Evolutionary conservation across 2,113 vertebrate species (phyloP).

Genomic region (Emydocephalus ijimae): DNA sequence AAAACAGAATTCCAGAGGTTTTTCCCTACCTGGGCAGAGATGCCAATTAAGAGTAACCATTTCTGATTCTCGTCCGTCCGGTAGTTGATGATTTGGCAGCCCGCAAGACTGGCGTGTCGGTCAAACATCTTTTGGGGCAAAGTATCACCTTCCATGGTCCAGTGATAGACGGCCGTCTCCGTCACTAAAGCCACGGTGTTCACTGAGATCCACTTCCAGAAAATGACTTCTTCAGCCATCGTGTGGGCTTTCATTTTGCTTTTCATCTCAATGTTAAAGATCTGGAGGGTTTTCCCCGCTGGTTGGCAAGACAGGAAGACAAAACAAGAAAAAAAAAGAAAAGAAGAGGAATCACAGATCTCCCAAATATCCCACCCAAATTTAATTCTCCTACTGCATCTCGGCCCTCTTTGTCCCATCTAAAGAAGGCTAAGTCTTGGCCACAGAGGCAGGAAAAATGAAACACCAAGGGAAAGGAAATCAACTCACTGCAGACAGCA

Average conservation of each 20-base stretch:
- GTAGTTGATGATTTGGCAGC: conserved; percentile 92
- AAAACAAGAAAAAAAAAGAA: not conserved
- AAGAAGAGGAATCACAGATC: conserved; percentile 22
- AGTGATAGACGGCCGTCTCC: conserved; percentile 85
- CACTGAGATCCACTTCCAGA: conserved; percentile 94
- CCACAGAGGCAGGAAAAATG: not conserved
- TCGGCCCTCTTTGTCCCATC: not conserved
- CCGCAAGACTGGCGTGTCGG: conserved; percentile 84
- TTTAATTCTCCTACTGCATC: not conserved
- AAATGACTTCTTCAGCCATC: conserved; percentile 89
- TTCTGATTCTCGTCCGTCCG: conserved; percentile 88
- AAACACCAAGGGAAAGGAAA: not conserved
- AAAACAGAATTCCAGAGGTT: not conserved
- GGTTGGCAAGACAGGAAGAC: conserved; percentile 43
- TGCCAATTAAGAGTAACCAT: conserved; percentile 89
- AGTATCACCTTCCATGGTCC: conserved; percentile 93
- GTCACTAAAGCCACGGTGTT: conserved; percentile 89
- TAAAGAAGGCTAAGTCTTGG: not conserved
- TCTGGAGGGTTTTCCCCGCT: conserved; percentile 93
- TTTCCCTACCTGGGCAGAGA: conserved; percentile 85
- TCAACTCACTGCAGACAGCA: too few species aligned
- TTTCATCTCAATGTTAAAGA: conserved; percentile 96
- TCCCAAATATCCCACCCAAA: conserved; percentile 21
- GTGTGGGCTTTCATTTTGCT: conserved; percentile 93
- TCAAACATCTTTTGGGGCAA: conserved; percentile 89